Evolutionary conservation across 2,797 vertebrate genomes (phyloP).

Genomic region (Leptoclinus maculatus): DNA sequence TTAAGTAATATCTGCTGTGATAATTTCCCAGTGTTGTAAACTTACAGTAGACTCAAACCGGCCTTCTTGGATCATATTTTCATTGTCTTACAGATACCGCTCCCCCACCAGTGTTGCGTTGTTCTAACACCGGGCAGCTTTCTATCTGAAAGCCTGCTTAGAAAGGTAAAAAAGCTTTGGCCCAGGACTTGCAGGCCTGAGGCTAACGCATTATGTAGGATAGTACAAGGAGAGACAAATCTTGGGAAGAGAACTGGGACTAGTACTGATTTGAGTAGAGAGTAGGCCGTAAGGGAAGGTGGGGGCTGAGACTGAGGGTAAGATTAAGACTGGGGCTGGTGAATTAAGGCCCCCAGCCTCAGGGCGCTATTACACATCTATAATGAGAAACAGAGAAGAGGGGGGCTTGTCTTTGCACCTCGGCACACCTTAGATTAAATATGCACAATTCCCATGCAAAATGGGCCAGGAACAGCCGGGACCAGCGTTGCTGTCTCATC

Average conservation of each 20-base stretch:
- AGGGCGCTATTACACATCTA: conserved; percentile 81
- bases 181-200: not conserved
- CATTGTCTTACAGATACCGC: not conserved
- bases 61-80: conserved; percentile 1
- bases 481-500: conserved; percentile 78
- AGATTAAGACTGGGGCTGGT: conserved; percentile 80
- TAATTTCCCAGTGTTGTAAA: not conserved
- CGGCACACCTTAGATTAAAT: conserved; percentile 83
- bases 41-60: not conserved
- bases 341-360: conserved; percentile 79
- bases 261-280: conserved; percentile 64
- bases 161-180: not conserved
- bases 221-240: conserved; percentile 49
- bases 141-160: not conserved
- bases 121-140: not conserved
- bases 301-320: conserved; percentile 69
- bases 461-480: conserved; percentile 66
- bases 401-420: conserved; percentile 77
- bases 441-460: conserved; percentile 86
- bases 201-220: not conserved
- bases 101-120: not conserved
- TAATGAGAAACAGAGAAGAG: conserved; percentile 80
- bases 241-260: conserved; percentile 48
- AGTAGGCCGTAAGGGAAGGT: conserved; percentile 51
- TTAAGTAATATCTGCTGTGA: not conserved